These are phyloP conservation scores for Pelochelys cantorii DNA, from an alignment of 2,797 vertebrate genomes.

Conservation along the genomic window DNA sequence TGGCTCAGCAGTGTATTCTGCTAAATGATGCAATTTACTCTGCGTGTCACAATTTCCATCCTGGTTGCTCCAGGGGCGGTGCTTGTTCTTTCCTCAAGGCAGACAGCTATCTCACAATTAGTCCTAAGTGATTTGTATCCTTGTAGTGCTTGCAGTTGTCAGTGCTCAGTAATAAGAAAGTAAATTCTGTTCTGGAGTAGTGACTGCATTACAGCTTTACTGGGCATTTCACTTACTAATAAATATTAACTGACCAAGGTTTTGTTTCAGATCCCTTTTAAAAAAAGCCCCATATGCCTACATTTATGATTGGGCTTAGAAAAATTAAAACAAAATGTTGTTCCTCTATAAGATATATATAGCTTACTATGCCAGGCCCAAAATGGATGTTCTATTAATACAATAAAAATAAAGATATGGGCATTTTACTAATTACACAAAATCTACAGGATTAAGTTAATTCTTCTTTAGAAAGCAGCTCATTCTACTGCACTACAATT, in stretches of 20 bases:
- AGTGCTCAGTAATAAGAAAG: not conserved
- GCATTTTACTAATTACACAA: not conserved
- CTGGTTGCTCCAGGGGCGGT: not conserved
- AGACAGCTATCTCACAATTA: not conserved
- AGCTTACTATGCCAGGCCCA: not conserved
- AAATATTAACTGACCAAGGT: not conserved
- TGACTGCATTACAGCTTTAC: not conserved
- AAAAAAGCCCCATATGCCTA: not conserved
- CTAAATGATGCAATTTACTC: not conserved
- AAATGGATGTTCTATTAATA: not conserved
- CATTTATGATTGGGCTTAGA: not conserved
- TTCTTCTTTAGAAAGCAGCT: not conserved
- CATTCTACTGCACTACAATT: not conserved
- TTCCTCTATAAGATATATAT: not conserved
- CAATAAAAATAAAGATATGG: not conserved
- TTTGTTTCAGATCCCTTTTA: not conserved
- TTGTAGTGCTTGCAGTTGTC: not conserved
- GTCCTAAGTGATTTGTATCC: not conserved
- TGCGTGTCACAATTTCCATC: not conserved
- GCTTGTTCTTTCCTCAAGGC: not conserved
- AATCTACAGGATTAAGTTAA: not conserved
- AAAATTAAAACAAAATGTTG: not conserved
- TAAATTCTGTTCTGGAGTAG: not conserved
- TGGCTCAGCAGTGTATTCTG: not conserved
- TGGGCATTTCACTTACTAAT: constrained; percentile 16